Percentiles rank a stretch among this genome's conserved stretches.
Evolutionary conservation across 35 echinoderm and acorn worm species (phyloP).

Genomic region (Amphiura filiformis): DNA sequence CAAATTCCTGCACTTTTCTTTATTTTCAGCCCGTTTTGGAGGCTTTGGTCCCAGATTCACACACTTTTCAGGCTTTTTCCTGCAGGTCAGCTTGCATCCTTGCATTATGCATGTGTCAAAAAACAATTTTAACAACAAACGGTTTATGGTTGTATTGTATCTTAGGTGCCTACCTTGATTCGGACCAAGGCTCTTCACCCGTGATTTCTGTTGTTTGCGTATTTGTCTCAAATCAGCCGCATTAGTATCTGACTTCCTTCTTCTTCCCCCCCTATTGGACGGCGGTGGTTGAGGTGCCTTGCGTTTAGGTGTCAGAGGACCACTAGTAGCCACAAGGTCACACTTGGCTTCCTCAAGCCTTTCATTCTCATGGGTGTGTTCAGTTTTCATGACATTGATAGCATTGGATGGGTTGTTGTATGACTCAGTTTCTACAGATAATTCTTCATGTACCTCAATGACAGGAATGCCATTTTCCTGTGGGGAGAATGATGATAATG

Average conservation of each 20-base stretch:
- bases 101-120: no score
- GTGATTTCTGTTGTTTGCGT: no score
- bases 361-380: background rate
- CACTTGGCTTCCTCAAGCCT: background rate
- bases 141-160: no score
- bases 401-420: background rate
- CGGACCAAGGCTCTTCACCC: no score
- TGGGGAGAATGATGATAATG: background rate
- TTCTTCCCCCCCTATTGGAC: background rate
- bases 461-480: background rate
- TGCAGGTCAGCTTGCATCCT: no score
- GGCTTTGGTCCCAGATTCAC: no score
- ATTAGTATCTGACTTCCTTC: background rate
- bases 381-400: background rate
- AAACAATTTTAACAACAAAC: no score
- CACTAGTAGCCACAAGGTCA: background rate
- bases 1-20: no score
- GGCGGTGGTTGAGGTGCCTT: background rate
- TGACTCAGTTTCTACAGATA: background rate
- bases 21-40: no score
- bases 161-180: no score
- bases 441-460: background rate
- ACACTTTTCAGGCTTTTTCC: no score
- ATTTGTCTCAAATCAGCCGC: background rate
- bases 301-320: background rate